Evolutionary conservation across 1,140 invertebrate species (phyloP), one percentile per base, ranked within the genome.

Genomic region (Leptestheria dahalacensis): DNA sequence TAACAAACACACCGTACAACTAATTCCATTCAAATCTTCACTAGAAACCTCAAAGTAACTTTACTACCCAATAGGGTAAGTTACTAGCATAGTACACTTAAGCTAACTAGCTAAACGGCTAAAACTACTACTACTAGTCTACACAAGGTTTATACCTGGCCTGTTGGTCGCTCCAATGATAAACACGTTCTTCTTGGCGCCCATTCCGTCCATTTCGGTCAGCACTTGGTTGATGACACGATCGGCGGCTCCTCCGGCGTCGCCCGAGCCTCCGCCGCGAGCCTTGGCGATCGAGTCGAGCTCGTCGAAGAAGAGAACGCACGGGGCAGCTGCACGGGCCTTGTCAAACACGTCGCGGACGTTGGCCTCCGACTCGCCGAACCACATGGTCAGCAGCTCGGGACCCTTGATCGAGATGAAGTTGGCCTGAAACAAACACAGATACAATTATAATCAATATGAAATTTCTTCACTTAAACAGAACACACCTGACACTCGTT

Each of bases 171-270:
- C 90, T 71, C 94, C 97, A 73, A 99, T 99, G 64, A 99, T 99
- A 70, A 99, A 99, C 1, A 99, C 96, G 73, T 99, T 99, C 75
- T 99, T 99, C 78, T 99, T 99, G 21, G 93, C 89, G 23, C 92
- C 91, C 96, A 99, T 99, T 66, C 97, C 96, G 73, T 99, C 97
- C 96, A 99, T 99, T 78, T 99, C 97, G 20, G 96, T 99, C 50
- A 99, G 78, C 68, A 99, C 93, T 79, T 99, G 96, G 75, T 99
- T 99, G 72, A 99, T 99, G 21, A 99, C 97, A 65, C 97, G 81
- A 76, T 99, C 97, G 25, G 95, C 95, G 53, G 97, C 96, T 64
- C 97, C 96, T 67, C 95, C 96, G 63, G 93, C 96, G 76, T 99
- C 96, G 48, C 95, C 95, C 51, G 93, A 84, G 68, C 84, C 92